These are phyloP conservation scores for Drosophila busckii DNA, from an alignment of 1,140 invertebrate species.

Conservation along the genomic window DNA sequence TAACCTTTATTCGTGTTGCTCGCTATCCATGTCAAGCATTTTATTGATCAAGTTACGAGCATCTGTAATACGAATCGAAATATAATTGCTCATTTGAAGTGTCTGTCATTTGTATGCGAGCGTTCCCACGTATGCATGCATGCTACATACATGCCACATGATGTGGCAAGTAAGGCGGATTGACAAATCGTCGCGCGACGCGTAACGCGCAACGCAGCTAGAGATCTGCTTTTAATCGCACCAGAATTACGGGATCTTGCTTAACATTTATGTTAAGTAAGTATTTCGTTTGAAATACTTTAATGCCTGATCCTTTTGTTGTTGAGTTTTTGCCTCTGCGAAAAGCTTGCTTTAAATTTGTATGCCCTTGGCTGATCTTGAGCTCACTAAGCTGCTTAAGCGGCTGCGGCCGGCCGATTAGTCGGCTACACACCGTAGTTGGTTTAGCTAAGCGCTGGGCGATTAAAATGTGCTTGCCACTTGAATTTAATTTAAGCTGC, in stretches of 20 bases:
- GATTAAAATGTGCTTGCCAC: conserved; percentile 55
- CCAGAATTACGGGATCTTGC: conserved; percentile 72
- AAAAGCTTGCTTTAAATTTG: conserved; percentile 65
- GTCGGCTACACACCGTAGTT: too few species aligned
- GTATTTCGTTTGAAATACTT: conserved; percentile 51
- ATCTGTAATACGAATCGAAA: conserved; percentile 74
- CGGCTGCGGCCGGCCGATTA: too few species aligned
- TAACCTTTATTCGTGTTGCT: conserved; percentile 15
- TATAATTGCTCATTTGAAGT: conserved; percentile 72
- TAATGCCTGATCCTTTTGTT: conserved; percentile 47
- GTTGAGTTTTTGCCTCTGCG: conserved; percentile 38
- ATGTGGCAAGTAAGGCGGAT: conserved; percentile 5
- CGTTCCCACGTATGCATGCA: conserved; percentile 42
- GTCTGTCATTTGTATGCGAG: conserved; percentile 55
- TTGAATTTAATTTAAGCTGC: conserved; percentile 54
- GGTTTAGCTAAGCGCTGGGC: conserved; percentile 10
- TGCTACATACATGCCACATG: conserved; percentile 33
- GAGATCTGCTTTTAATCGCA: conserved; percentile 63
- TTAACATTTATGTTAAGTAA: conserved; percentile 61
- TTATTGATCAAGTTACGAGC: conserved; percentile 78
- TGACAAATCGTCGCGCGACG: conserved; percentile 13
- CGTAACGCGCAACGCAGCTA: conserved; percentile 17
- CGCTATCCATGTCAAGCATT: conserved; percentile 71
- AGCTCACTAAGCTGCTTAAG: conserved; percentile 56
- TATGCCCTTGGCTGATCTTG: conserved; percentile 37